Evolutionary conservation across 1,140 invertebrate genomes (phyloP).

Genomic region (Aphelinus atriplicis): DNA sequence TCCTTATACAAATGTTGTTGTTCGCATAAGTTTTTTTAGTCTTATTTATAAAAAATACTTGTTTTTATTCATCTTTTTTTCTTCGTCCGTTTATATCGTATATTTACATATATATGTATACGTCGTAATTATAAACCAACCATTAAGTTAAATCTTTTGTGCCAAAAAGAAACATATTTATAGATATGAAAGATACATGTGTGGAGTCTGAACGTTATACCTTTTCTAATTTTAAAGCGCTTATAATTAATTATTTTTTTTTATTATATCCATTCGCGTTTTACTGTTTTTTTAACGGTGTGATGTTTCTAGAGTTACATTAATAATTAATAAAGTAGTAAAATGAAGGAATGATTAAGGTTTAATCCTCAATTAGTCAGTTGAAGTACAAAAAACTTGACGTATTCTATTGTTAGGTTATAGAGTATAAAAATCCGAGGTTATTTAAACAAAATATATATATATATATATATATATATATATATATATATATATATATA

Average conservation of each 20-base stretch:
- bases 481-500: slow-evolving; percentile 20
- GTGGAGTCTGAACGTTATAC: slow-evolving; percentile 24
- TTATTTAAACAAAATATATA: slow-evolving; percentile 46
- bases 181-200: slow-evolving; percentile 26
- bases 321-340: slow-evolving; percentile 29
- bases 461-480: slow-evolving; percentile 42
- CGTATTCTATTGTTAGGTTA: slow-evolving; percentile 61
- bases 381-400: slow-evolving; percentile 68
- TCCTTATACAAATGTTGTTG: slow-evolving; percentile 36
- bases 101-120: slow-evolving; percentile 26
- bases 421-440: slow-evolving; percentile 49
- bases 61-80: slow-evolving; percentile 35
- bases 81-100: slow-evolving; percentile 17
- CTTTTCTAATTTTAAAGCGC: slow-evolving; percentile 32
- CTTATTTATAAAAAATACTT: slow-evolving; percentile 31
- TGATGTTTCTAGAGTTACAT: slow-evolving; percentile 40
- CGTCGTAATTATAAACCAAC: slow-evolving; percentile 24
- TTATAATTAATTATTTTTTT: slow-evolving; percentile 32
- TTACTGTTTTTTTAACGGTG: slow-evolving; percentile 36
- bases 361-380: slow-evolving; percentile 65
- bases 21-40: slow-evolving; percentile 35
- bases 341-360: slow-evolving; percentile 47
- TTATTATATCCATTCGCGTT: slow-evolving; percentile 33
- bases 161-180: slow-evolving; percentile 39
- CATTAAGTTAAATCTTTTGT: slow-evolving; percentile 36